phyloP scores from a whole-genome alignment of 1,140 invertebrate genomes.

The Drosophila baimaii region DNA sequence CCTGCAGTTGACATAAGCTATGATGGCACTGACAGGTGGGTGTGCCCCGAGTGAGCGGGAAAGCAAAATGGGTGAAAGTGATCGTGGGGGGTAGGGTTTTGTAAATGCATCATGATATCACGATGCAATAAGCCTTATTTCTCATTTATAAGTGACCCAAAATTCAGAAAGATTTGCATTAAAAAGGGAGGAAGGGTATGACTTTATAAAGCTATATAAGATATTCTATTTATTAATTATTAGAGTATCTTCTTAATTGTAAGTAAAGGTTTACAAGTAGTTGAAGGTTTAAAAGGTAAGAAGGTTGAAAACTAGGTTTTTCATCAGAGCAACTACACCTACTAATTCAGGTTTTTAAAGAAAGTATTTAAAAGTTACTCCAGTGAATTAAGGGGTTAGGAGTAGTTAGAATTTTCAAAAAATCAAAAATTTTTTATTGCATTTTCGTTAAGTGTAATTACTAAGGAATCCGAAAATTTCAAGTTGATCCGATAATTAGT shows the following conservation, averaged over 20 bases:
- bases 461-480: too few species aligned
- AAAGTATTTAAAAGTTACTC: too few species aligned
- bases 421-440: too few species aligned
- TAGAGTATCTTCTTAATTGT: background rate
- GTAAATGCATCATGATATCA: background rate
- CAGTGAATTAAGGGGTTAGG: too few species aligned
- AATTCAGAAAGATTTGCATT: background rate
- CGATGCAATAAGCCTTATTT: background rate
- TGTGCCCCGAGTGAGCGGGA: constrained; percentile 18
- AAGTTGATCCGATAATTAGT: too few species aligned
- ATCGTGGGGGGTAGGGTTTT: constrained; percentile 19
- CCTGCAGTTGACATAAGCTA: constrained; percentile 55
- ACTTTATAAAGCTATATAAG: background rate
- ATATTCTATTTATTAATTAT: background rate
- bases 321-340: background rate
- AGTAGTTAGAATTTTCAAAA: too few species aligned
- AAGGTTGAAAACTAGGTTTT: background rate
- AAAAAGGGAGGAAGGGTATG: too few species aligned
- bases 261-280: background rate
- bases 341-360: background rate
- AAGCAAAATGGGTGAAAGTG: constrained; percentile 39
- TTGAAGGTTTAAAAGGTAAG: background rate
- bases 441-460: too few species aligned
- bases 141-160: background rate
- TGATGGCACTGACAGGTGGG: constrained; percentile 47